phyloP scores from a whole-genome alignment of 2,113 vertebrate species.

The Brachyistius frenatus region DNA sequence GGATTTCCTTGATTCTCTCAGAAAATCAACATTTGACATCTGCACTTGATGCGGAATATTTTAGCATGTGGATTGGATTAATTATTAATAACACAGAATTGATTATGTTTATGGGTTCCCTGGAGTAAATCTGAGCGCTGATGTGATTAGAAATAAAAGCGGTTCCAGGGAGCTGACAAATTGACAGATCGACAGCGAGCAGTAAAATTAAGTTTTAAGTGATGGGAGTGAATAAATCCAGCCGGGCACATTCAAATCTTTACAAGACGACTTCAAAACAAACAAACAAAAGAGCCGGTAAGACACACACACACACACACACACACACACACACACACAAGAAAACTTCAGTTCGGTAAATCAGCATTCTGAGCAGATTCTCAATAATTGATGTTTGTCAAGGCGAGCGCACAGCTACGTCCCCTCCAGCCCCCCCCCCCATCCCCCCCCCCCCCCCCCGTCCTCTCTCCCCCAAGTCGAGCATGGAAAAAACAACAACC shows the following conservation, averaged over 20 bases:
- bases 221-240: slow-evolving; percentile 46
- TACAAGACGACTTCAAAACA: slow-evolving; percentile 50
- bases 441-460: slow-evolving; percentile 17
- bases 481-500: slow-evolving; percentile 13
- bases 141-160: slow-evolving; percentile 72
- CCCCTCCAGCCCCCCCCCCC: slow-evolving; percentile 20
- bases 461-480: slow-evolving; percentile 20
- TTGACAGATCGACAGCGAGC: slow-evolving; percentile 49
- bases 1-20: slow-evolving; percentile 48
- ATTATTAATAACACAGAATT: slow-evolving; percentile 76
- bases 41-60: slow-evolving; percentile 74
- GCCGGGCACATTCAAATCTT: slow-evolving; percentile 36
- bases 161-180: slow-evolving; percentile 58
- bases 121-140: slow-evolving; percentile 55
- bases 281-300: slow-evolving; percentile 34
- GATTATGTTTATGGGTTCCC: slow-evolving; percentile 66
- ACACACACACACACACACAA: neutral
- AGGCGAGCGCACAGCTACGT: slow-evolving; percentile 30
- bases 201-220: slow-evolving; percentile 51
- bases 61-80: slow-evolving; percentile 44
- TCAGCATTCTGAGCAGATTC: slow-evolving; percentile 60
- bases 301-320: neutral
- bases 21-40: slow-evolving; percentile 66
- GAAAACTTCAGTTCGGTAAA: slow-evolving; percentile 38
- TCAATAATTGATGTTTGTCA: slow-evolving; percentile 73